Conservation (phyloP, 2,888 invertebrate species). For the Tanytarsus gracilentus region DNA sequence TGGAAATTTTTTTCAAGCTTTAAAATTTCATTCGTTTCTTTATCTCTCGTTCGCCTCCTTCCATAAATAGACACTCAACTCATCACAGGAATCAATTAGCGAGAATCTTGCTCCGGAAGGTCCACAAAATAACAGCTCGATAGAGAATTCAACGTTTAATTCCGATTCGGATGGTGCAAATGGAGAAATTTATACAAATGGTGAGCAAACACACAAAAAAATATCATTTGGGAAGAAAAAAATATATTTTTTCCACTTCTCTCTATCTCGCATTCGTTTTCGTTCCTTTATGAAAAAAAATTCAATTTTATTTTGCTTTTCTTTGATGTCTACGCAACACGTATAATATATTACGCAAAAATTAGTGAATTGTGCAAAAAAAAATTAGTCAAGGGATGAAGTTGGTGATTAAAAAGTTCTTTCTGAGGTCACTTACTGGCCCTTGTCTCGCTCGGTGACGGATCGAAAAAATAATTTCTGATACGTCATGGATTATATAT, state of each 20-base stretch:
- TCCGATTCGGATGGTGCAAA: constrained; percentile 16
- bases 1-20: constrained; percentile 7
- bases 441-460: too few relatives aligned
- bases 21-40: not conserved
- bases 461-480: too few relatives aligned
- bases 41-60: not conserved
- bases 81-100: constrained; percentile 21
- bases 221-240: constrained; percentile 37
- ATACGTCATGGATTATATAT: too few relatives aligned
- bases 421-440: too few relatives aligned
- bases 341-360: not conserved
- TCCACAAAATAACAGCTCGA: constrained; percentile 7
- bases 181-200: constrained; percentile 22
- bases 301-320: not conserved
- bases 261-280: not conserved
- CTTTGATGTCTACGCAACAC: not conserved
- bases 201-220: not conserved
- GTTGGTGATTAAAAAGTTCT: too few relatives aligned
- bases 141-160: constrained; percentile 23
- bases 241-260: not conserved
- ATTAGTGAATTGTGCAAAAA: not conserved
- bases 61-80: constrained; percentile 22
- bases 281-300: not conserved
- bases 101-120: constrained; percentile 12
- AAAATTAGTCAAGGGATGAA: not conserved